These are phyloP conservation scores for Ophion slaviceki DNA, from an alignment of 2,888 invertebrate genomes.

Conservation along the genomic window DNA sequence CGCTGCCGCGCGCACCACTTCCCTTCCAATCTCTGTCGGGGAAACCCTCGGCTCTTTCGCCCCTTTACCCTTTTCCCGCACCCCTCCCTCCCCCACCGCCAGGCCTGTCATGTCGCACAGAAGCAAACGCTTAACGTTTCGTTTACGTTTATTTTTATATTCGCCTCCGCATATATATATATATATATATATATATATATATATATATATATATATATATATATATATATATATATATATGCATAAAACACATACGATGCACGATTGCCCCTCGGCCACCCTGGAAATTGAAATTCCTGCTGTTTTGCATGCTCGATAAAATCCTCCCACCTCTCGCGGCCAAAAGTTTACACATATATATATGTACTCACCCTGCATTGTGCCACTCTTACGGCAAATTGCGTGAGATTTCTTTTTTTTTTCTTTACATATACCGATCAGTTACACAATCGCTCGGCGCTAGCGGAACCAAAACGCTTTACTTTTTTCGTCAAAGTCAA, in stretches of 20 bases:
- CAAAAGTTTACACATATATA: slow-evolving; percentile 4
- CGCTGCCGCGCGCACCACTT: slow-evolving; percentile 31
- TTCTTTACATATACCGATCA: not conserved
- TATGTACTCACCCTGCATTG: slow-evolving; percentile 3
- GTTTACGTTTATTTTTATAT: slow-evolving; percentile 72
- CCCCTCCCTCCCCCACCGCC: slow-evolving; percentile 3
- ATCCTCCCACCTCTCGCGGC: slow-evolving; percentile 6
- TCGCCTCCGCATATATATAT: slow-evolving; percentile 4
- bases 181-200: not conserved
- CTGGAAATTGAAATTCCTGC: slow-evolving; percentile 73
- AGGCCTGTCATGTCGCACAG: slow-evolving; percentile 35
- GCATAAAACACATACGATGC: slow-evolving; percentile 42
- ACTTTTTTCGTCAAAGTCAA: no score
- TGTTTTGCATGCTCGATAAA: slow-evolving; percentile 41
- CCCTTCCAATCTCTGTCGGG: slow-evolving; percentile 14
- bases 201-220: slow-evolving; percentile 46
- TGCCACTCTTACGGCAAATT: not conserved
- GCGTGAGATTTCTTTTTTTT: not conserved
- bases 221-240: slow-evolving; percentile 40
- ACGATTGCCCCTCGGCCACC: slow-evolving; percentile 68
- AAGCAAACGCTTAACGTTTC: slow-evolving; percentile 68
- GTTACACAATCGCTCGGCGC: not conserved
- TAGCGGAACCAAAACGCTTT: no score
- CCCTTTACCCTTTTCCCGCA: not conserved
- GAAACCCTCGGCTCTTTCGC: slow-evolving; percentile 29